phyloP scores from a whole-genome alignment of 2,797 vertebrate species.

The Miichthys miiuy region DNA sequence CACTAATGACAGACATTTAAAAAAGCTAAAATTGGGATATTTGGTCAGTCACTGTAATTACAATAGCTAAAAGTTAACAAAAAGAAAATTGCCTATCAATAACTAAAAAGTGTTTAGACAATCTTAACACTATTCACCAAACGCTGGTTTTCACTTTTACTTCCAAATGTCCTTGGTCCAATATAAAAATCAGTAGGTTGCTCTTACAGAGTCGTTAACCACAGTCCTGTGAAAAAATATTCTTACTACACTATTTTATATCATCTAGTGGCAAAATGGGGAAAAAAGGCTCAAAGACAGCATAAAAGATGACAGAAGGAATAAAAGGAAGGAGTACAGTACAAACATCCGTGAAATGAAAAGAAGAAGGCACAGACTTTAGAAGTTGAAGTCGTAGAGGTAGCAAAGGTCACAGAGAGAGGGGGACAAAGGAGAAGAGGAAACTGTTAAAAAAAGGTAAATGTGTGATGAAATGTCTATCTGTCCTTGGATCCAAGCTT shows the following conservation, averaged over 20 bases:
- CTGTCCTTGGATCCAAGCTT: slow-evolving; percentile 98
- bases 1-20: slow-evolving; percentile 26
- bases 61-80: slow-evolving; percentile 41
- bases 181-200: slow-evolving; percentile 58
- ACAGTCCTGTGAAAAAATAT: slow-evolving; percentile 64
- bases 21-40: slow-evolving; percentile 33
- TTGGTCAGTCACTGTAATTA: slow-evolving; percentile 62
- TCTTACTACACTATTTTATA: slow-evolving; percentile 59
- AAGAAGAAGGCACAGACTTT: slow-evolving; percentile 77
- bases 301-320: slow-evolving; percentile 37
- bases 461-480: slow-evolving; percentile 82
- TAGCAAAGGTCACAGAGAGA: slow-evolving; percentile 71
- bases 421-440: slow-evolving; percentile 32
- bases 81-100: slow-evolving; percentile 48
- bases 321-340: slow-evolving; percentile 55
- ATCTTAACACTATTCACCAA: slow-evolving; percentile 49
- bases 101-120: slow-evolving; percentile 41
- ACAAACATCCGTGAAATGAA: slow-evolving; percentile 53
- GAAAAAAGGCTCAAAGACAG: slow-evolving; percentile 62
- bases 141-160: slow-evolving; percentile 57
- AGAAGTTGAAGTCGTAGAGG: slow-evolving; percentile 74
- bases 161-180: slow-evolving; percentile 75
- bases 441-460: slow-evolving; percentile 19
- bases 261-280: slow-evolving; percentile 53
- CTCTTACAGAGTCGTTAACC: slow-evolving; percentile 56